These are phyloP conservation scores for Ptychobarbus kaznakovi DNA, from an alignment of 2,797 vertebrate species.

Conservation along the genomic window DNA sequence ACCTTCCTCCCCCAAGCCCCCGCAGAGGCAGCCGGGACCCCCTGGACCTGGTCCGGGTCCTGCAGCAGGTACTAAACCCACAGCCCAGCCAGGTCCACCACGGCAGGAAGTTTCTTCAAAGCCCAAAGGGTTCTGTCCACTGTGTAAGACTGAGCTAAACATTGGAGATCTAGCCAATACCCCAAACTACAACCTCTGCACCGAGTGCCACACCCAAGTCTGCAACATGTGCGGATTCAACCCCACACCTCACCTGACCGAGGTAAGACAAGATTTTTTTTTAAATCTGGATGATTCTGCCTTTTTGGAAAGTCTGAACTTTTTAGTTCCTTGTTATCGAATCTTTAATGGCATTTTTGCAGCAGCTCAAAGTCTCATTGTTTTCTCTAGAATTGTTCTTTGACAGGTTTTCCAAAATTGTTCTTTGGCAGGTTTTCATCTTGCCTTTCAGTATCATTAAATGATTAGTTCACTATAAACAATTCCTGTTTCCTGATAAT, in stretches of 20 bases:
- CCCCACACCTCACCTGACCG: conserved; percentile 93
- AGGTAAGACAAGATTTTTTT: conserved; percentile 84
- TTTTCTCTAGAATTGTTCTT: background rate
- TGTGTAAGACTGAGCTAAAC: conserved; percentile 95
- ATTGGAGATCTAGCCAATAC: conserved; percentile 82
- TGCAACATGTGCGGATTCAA: conserved; percentile 99
- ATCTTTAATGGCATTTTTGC: background rate
- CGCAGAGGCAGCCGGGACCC: conserved; percentile 80
- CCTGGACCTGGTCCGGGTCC: conserved; percentile 63
- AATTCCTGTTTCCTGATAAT: background rate
- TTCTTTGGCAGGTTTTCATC: background rate
- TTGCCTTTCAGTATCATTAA: background rate
- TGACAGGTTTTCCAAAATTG: background rate
- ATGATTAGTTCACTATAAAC: background rate
- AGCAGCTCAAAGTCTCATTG: background rate
- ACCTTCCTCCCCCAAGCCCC: conserved; percentile 85
- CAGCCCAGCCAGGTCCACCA: conserved; percentile 30
- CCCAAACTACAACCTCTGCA: conserved; percentile 96
- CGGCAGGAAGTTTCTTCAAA: conserved; percentile 70
- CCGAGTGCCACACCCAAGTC: conserved; percentile 91
- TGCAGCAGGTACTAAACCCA: conserved; percentile 60
- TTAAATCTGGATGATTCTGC: background rate
- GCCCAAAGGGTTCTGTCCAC: conserved; percentile 90
- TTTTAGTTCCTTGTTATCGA: background rate
- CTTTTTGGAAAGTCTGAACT: background rate